A percentile compares a stretch with the other conserved stretches of the same genome.
These are phyloP conservation scores for Neotoxoptera formosana DNA, from an alignment of 1,140 invertebrate genomes.

Conservation along the genomic window DNA sequence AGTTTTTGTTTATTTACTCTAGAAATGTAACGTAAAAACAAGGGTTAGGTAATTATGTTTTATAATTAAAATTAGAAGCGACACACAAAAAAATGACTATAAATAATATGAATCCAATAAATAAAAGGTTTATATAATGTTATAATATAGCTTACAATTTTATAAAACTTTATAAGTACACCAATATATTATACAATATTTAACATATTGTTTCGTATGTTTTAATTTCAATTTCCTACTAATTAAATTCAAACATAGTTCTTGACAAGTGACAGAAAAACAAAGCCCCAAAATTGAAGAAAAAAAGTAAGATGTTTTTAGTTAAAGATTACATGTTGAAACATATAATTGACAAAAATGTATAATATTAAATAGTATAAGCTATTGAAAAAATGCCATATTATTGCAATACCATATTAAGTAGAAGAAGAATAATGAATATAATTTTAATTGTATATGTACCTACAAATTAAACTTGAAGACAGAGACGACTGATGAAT, in stretches of 20 bases:
- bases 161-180: not conserved
- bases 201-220: not conserved
- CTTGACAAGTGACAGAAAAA: too few relatives aligned
- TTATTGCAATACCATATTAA: not conserved
- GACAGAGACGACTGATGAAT: not conserved
- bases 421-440: not conserved
- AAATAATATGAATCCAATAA: not conserved
- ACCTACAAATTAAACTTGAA: not conserved
- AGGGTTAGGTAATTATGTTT: not conserved
- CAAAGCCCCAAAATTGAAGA: too few relatives aligned
- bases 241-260: not conserved
- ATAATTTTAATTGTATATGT: not conserved
- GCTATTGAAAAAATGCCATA: not conserved
- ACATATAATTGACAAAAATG: not conserved
- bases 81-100: not conserved
- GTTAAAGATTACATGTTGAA: not conserved
- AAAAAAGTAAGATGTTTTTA: too few relatives aligned
- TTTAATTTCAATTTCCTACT: not conserved
- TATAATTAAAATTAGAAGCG: not conserved
- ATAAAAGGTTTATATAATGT: not conserved
- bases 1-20: not conserved
- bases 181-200: not conserved
- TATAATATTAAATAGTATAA: not conserved
- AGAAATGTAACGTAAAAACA: not conserved
- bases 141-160: not conserved